These are phyloP conservation scores for Hafferia zeledoni DNA, from an alignment of 2,797 vertebrate species.

Conservation along the genomic window DNA sequence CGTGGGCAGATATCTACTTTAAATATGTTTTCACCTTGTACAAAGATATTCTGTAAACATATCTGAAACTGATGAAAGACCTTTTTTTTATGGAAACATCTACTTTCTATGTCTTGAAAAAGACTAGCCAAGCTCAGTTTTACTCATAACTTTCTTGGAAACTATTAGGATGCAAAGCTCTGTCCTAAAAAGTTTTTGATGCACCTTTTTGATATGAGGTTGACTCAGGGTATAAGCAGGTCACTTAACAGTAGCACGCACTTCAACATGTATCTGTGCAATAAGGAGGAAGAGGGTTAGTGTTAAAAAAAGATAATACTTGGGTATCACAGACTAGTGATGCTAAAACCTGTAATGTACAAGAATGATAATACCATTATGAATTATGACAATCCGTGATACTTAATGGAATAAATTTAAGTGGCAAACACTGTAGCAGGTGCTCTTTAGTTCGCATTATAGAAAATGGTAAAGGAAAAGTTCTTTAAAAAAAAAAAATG, in stretches of 20 bases:
- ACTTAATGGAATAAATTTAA: neutral
- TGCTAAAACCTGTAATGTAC: neutral
- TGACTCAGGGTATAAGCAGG: neutral
- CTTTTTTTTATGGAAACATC: neutral
- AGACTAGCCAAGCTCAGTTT: neutral
- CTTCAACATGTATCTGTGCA: neutral
- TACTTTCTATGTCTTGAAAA: neutral
- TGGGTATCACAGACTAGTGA: neutral
- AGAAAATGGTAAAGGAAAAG: neutral
- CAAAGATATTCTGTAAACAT: neutral
- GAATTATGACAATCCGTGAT: neutral
- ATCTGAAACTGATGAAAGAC: neutral
- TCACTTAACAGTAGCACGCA: neutral
- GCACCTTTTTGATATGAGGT: neutral
- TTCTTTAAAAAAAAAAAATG: neutral
- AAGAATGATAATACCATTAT: neutral
- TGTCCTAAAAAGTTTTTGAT: neutral
- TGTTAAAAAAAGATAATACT: neutral
- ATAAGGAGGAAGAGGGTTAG: neutral
- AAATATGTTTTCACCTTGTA: conserved; percentile 7
- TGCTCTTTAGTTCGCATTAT: neutral
- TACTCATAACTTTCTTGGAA: neutral
- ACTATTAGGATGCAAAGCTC: neutral
- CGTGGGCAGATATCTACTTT: neutral
- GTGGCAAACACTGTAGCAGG: neutral